Evolutionary conservation across 1,140 invertebrate species (phyloP).

Genomic region (Drosophila repletoides): DNA sequence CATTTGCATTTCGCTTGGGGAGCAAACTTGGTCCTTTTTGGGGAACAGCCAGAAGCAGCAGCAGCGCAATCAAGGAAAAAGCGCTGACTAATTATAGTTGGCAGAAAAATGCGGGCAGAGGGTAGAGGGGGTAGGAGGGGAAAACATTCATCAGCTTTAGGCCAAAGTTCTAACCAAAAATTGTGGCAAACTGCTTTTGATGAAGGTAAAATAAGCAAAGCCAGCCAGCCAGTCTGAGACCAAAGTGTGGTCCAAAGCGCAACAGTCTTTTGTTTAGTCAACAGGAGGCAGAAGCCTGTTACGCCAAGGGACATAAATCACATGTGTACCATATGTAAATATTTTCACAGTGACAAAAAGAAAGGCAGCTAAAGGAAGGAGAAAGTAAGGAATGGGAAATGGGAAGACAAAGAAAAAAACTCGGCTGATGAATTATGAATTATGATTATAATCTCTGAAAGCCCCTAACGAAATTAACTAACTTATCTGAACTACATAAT

Average conservation of each 20-base stretch:
- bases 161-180: background rate
- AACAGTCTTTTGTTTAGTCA: constrained; percentile 44
- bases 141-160: constrained; percentile 8
- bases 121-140: background rate
- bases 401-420: too few species aligned
- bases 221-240: constrained; percentile 2
- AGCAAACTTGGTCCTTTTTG: constrained; percentile 5
- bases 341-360: background rate
- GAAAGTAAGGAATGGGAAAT: too few species aligned
- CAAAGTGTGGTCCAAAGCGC: constrained; percentile 23
- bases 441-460: too few species aligned
- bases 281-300: constrained; percentile 6
- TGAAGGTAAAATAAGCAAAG: constrained; percentile 3
- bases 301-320: constrained; percentile 16
- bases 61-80: constrained; percentile 54
- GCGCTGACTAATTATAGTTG: constrained; percentile 57
- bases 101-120: background rate
- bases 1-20: constrained; percentile 41
- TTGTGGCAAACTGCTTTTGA: constrained; percentile 10
- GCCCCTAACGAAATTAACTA: too few species aligned
- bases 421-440: too few species aligned
- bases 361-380: background rate
- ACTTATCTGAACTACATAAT: too few species aligned
- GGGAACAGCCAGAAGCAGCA: background rate
- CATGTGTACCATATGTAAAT: constrained; percentile 19